Base-by-base conservation (phyloP, 2,113 vertebrate species). In the Lates calcarifer region DNA sequence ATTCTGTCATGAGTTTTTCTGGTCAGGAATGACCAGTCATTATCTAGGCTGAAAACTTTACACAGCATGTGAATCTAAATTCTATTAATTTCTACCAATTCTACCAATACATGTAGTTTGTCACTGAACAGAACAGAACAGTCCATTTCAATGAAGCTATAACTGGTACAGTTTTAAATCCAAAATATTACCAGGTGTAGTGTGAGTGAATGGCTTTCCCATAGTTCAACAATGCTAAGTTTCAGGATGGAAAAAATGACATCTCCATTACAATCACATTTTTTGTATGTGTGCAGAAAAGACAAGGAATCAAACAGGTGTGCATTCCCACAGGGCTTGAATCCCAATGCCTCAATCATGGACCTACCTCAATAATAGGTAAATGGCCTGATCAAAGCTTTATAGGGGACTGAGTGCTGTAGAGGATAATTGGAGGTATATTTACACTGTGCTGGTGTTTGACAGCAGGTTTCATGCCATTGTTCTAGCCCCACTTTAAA, bases 401-500 rank as follows among this genome's bases (percentile, higher is more conserved):
- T 68, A 31, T 31, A 82, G 55, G 63, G 73, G 55, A 70, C 12
- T 58, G 80, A 77, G 81, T 87, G 84, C 56, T 74, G 49, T 81
- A 43, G 64, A 83, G 47, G 69, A 73, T 37, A 58, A 12, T 11
- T 76, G 71, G 88, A 91, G 88, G 90, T 89, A 90, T 88, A 82
- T 82, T 71, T 78, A 84, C 76, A 91, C 66, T 82, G 78, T 90
- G 77, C 82, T 82, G 88, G 79, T 87, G 87, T 88, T 81, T 70
- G 78, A 85, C 91, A 93, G 91, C 88, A 91, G 87, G 35, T 86
- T 82, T 86, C 26, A 83, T 84, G 77, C 74, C 73, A 78, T 79
- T 84, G 39, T 81, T 77, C 62, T 71, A 57, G 83, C 69, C 76
- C 51, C 68, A 82, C 68, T 29, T 22, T 62, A 77, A 83, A 69